Percentiles rank a stretch among this genome's conserved stretches.
These are phyloP conservation scores for Onychorhynchus coronatus DNA, from an alignment of 2,113 vertebrate species.

Conservation along the genomic window DNA sequence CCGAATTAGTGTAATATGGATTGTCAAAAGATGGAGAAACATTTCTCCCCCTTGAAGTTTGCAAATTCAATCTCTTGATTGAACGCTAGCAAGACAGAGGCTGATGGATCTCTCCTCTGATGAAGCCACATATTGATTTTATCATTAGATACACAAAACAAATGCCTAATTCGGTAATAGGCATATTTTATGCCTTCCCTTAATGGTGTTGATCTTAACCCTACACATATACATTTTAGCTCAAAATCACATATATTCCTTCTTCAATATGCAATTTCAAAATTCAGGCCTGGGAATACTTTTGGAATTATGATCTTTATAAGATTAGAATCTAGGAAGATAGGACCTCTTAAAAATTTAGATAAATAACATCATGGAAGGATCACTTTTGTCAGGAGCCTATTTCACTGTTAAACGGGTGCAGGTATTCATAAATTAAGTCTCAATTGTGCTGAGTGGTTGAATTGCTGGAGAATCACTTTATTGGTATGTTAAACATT, in stretches of 20 bases:
- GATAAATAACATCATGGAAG: neutral
- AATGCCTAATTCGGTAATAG: neutral
- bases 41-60: neutral
- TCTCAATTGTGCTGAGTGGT: constrained; percentile 10
- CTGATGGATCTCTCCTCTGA: neutral
- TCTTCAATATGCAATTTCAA: neutral
- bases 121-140: constrained; percentile 4
- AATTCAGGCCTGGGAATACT: neutral
- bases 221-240: neutral
- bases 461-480: constrained; percentile 27
- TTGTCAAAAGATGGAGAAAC: constrained; percentile 30
- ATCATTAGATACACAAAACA: constrained; percentile 35
- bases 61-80: constrained; percentile 15
- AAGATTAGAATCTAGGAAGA: neutral
- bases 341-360: neutral
- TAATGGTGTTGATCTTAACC: neutral
- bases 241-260: neutral
- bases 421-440: constrained; percentile 27
- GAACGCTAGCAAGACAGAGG: neutral
- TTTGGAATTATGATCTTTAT: neutral
- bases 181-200: neutral
- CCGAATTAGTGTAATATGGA: neutral
- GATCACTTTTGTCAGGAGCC: neutral
- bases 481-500: constrained; percentile 23
- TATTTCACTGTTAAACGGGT: constrained; percentile 27